Evolutionary conservation across 2,888 invertebrate species (phyloP), one percentile per base, ranked within the genome.

Genomic region (Cheilosia grossa): DNA sequence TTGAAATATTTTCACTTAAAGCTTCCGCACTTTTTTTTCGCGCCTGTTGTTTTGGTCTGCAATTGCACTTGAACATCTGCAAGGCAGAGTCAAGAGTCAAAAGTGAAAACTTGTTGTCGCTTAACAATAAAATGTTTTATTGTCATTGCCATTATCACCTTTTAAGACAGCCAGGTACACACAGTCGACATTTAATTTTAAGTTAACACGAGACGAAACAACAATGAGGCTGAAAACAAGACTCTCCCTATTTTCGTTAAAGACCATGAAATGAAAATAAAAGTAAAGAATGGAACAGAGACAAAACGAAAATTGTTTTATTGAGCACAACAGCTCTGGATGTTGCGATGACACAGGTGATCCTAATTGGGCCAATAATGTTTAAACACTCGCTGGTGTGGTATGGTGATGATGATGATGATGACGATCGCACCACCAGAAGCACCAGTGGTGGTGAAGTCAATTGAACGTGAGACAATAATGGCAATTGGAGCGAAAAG

Each of bases 311-410:
- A 27, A 42, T 27, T 21, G 27, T 66, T 70, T 58, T 53, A 69
- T 64, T 69, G 69, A 51, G 44, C 47, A 63, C 61, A 72, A 37
- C 69, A 75, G 64, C 58, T 54, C 51, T 33, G 69, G 49, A 49
- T 58, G 81, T 42, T 63, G 81, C 72, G 85, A 59, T 85, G 85
- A 85, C 81, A 81, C 85, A 85, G 85, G 85, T 85, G 85, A 81
- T 72, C 70, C 63, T 66, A 85, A 81, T 81, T 85, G 85, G 85
- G 85, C 80, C 81, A 81, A 58, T 72, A 77, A 17, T 85, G 72
- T 85, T 85, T 80, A 69, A 61, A 72, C 53, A 83, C 54, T 59
- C n/a, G 19, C 19, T 61, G 40, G 56, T 69, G 24, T 47, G 37
- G 17, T 24, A 27, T 37, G 69, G 19, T 73, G 56, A 7, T 54